Evolutionary conservation across 2,797 vertebrate genomes (phyloP), one percentile per base, ranked within the genome.

Genomic region (Thalassophryne amazonica): DNA sequence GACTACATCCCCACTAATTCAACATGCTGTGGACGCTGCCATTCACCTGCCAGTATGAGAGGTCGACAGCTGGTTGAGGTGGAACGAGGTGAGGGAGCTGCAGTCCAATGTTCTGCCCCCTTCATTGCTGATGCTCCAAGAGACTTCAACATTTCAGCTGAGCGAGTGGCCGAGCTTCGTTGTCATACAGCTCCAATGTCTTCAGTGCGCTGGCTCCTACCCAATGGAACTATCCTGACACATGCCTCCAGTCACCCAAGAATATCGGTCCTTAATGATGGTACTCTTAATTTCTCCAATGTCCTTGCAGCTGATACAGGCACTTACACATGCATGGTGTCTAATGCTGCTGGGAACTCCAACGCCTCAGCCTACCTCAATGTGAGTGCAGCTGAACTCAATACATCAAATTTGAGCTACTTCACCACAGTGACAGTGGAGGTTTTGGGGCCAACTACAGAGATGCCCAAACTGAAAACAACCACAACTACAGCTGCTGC

Each of bases 341-440:
- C 96, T 77, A 99, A 99, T 2, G 92, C 95, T 82, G 95, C 95
- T 1, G 97, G 97, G 29, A 95, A 95, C 82, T 95, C 96, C 54
- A 98, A 98, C 1, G 95, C 97, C 68, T 99, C 97, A 46, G 96
- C 97, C 75, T 98, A 96, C 90, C 93, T 99, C 82, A 98, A 98
- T 6, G 96, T 98, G 74, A 98, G 94, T 75, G 92, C 94, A 32
- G 95, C 96, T 52, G 95, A 98, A 88, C 94, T 98, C 37, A 97
- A 97, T 84, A 97, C 96, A 7, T 96, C 96, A 76, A 97, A 97
- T 86, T 92, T 98, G 73, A 98, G 95, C 86, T 98, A 98, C 91
- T 98, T 98, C 72, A 97, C 95, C 63, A 97, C 97, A 1, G 95
- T 98, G 62, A 98, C 96, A 11, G 95, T 97, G 69, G 95, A 98